Conservation (phyloP, 2,797 vertebrate species). For the Sebastes baramenuke region DNA sequence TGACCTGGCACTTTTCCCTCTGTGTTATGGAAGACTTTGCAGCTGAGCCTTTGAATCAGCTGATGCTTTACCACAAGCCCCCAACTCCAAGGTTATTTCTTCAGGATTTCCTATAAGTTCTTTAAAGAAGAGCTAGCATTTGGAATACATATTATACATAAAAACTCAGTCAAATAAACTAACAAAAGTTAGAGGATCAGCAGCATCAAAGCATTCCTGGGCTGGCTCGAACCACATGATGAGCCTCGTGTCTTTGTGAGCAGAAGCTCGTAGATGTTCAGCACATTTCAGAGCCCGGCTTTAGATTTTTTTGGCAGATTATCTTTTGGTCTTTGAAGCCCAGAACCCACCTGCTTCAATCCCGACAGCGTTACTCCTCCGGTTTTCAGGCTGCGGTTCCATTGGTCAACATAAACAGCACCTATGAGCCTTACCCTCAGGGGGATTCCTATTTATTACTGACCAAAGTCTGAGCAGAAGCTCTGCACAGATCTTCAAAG, state of each 20-base stretch:
- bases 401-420: slow-evolving; percentile 79
- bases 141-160: slow-evolving; percentile 83
- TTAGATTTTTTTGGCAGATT: slow-evolving; percentile 80
- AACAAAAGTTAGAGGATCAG: slow-evolving; percentile 81
- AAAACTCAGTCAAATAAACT: slow-evolving; percentile 84
- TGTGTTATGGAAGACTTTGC: slow-evolving; percentile 79
- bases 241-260: slow-evolving; percentile 81
- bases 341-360: slow-evolving; percentile 83
- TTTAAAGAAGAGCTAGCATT: slow-evolving; percentile 79
- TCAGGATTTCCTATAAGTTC: slow-evolving; percentile 80
- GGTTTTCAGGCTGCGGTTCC: slow-evolving; percentile 70
- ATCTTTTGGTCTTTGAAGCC: slow-evolving; percentile 83
- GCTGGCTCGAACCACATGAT: slow-evolving; percentile 72
- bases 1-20: slow-evolving; percentile 74
- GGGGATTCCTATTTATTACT: slow-evolving; percentile 78
- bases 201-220: slow-evolving; percentile 83
- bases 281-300: slow-evolving; percentile 79
- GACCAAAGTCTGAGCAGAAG: slow-evolving; percentile 73
- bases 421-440: slow-evolving; percentile 74
- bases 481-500: slow-evolving; percentile 75
- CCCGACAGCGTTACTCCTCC: slow-evolving; percentile 62
- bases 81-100: slow-evolving; percentile 83
- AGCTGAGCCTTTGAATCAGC: slow-evolving; percentile 82
- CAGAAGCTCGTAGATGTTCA: slow-evolving; percentile 82
- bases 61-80: slow-evolving; percentile 78